A percentile compares a stretch with the other conserved stretches of the same genome.
Evolutionary conservation across 92 coral and sea anemone genomes (phyloP).

Genomic region (Virgularia gustaviana): DNA sequence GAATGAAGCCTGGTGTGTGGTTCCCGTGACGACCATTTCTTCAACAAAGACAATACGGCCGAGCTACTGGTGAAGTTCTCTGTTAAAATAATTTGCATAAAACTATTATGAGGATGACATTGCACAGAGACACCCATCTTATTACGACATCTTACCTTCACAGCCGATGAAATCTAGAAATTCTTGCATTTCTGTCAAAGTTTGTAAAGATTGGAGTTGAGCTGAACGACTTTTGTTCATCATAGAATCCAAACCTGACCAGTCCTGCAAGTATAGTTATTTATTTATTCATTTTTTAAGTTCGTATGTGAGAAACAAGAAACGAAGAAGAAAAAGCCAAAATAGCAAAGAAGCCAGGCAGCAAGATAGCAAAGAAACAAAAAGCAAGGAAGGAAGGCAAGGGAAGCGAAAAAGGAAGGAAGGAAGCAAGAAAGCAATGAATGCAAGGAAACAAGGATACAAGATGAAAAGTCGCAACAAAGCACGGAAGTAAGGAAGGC

Average conservation of each 20-base stretch:
- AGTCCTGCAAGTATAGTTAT: constrained; percentile 81
- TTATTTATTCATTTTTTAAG: no score
- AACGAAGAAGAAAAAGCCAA: no score
- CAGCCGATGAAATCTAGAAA: constrained; percentile 74
- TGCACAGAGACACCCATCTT: background rate
- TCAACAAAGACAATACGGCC: constrained; percentile 54
- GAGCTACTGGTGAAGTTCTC: constrained; percentile 58
- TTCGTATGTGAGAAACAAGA: no score
- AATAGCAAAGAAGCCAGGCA: no score
- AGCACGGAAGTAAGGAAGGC: no score
- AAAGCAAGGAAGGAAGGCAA: no score
- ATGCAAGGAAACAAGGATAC: no score
- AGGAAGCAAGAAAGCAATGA: no score
- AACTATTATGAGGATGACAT: background rate
- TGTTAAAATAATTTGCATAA: no score
- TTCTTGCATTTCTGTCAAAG: constrained; percentile 91
- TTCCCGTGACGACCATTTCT: constrained; percentile 78
- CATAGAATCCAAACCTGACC: constrained; percentile 90
- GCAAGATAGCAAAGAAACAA: no score
- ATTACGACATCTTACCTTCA: constrained; percentile 68
- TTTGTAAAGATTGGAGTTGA: constrained; percentile 84
- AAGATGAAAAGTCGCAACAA: no score
- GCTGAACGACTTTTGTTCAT: constrained; percentile 80
- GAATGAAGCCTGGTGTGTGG: constrained; percentile 81
- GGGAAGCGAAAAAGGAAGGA: no score